Percentiles rank a stretch among this genome's conserved stretches.
These are phyloP conservation scores for Caenorhabditis becei DNA, from an alignment of 2,888 invertebrate species.

Conservation along the genomic window DNA sequence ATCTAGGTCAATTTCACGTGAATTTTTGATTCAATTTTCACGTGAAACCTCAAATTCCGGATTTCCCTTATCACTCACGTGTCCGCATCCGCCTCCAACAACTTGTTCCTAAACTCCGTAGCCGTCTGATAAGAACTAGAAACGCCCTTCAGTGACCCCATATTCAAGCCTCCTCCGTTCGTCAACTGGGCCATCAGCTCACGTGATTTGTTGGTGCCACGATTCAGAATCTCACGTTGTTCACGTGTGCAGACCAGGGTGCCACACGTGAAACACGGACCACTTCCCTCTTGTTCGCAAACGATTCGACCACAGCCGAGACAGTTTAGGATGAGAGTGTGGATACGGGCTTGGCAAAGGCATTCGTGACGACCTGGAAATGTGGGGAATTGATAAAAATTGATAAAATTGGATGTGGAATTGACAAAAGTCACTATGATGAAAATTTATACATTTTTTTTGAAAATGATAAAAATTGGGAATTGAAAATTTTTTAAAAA, in stretches of 20 bases:
- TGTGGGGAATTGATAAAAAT: too few species aligned
- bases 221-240: conserved; percentile 75
- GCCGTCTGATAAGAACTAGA: conserved; percentile 60
- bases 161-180: conserved; percentile 66
- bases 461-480: too few species aligned
- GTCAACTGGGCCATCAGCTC: conserved; percentile 83
- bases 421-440: neutral
- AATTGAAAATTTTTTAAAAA: too few species aligned
- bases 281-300: conserved; percentile 93
- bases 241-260: conserved; percentile 86
- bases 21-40: neutral
- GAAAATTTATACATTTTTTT: neutral
- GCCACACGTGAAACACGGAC: conserved; percentile 95
- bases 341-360: conserved; percentile 93
- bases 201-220: conserved; percentile 66
- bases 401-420: neutral
- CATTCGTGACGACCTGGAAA: conserved; percentile 87
- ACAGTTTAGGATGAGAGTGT: conserved; percentile 94
- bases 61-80: conserved; percentile 61
- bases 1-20: too few species aligned
- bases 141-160: conserved; percentile 31
- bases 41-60: neutral
- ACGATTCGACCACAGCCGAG: conserved; percentile 94
- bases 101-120: conserved; percentile 69
- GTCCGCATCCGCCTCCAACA: conserved; percentile 73